A percentile compares a stretch with the other conserved stretches of the same genome.
Evolutionary conservation across 2,888 invertebrate species (phyloP).

Genomic region (Globia sparganii): DNA sequence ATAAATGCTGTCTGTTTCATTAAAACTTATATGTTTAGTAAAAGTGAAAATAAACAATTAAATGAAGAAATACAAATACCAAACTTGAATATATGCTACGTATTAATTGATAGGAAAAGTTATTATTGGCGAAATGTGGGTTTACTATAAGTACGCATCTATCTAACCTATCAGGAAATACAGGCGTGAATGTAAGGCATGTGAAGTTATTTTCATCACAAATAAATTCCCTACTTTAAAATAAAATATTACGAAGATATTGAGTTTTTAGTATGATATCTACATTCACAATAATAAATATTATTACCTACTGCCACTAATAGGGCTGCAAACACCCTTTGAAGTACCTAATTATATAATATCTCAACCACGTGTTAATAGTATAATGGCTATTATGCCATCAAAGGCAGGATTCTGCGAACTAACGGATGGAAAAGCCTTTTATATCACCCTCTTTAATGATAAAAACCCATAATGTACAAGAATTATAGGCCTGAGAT

Average conservation of each 20-base stretch:
- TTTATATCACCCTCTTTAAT: slow-evolving; percentile 15
- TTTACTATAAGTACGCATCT: background rate
- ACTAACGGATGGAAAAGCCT: slow-evolving; percentile 19
- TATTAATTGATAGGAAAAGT: background rate
- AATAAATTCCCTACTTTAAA: background rate
- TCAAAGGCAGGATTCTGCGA: slow-evolving; percentile 26
- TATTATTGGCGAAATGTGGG: background rate
- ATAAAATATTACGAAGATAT: background rate
- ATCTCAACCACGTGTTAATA: slow-evolving; percentile 22
- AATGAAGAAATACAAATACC: background rate
- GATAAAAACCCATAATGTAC: background rate
- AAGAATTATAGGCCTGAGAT: background rate
- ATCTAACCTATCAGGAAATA: background rate
- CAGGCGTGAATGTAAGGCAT: background rate
- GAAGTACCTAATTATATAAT: slow-evolving; percentile 22
- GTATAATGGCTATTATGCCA: slow-evolving; percentile 26
- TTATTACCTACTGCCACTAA: slow-evolving; percentile 3
- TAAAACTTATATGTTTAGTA: background rate
- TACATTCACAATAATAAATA: background rate
- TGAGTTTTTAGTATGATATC: no score
- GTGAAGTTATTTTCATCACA: background rate
- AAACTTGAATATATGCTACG: background rate
- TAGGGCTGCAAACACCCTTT: slow-evolving; percentile 14
- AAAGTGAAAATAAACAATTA: background rate
- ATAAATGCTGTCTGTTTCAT: background rate